Evolutionary conservation across 2,888 invertebrate species (phyloP).

Genomic region (Volucella inanis): DNA sequence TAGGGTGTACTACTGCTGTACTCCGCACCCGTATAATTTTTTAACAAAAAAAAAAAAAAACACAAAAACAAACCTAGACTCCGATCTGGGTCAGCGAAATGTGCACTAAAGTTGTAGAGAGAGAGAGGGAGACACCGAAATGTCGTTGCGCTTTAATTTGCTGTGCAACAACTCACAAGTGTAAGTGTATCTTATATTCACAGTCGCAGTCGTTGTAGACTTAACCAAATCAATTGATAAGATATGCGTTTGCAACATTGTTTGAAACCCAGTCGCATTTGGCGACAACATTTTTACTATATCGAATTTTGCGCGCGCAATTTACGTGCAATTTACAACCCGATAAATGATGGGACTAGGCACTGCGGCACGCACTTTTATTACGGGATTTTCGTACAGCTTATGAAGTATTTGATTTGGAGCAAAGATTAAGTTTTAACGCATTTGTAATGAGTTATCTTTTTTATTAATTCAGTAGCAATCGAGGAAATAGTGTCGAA

Average conservation of each 20-base stretch:
- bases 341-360: slow-evolving; percentile 22
- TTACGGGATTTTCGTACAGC: too few relatives aligned
- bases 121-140: slow-evolving; percentile 20
- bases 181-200: slow-evolving; percentile 5
- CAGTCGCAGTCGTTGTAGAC: slow-evolving; percentile 1
- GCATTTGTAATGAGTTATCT: too few relatives aligned
- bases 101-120: slow-evolving; percentile 27
- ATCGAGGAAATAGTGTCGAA: too few relatives aligned
- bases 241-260: slow-evolving; percentile 30
- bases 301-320: slow-evolving; percentile 33
- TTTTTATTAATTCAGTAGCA: too few relatives aligned
- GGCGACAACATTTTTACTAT: slow-evolving; percentile 11
- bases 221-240: slow-evolving; percentile 49
- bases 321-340: slow-evolving; percentile 26
- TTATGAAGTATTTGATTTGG: too few relatives aligned
- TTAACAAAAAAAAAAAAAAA: too few relatives aligned
- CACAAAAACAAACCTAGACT: not conserved
- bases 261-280: slow-evolving; percentile 1
- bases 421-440: too few relatives aligned
- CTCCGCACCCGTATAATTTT: not conserved
- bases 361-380: not conserved
- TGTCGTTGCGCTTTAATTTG: slow-evolving; percentile 49
- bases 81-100: slow-evolving; percentile 46
- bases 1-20: not conserved
- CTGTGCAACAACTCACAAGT: slow-evolving; percentile 6